Base-by-base conservation (phyloP, 2,888 invertebrate species). In the Pammene aurita region DNA sequence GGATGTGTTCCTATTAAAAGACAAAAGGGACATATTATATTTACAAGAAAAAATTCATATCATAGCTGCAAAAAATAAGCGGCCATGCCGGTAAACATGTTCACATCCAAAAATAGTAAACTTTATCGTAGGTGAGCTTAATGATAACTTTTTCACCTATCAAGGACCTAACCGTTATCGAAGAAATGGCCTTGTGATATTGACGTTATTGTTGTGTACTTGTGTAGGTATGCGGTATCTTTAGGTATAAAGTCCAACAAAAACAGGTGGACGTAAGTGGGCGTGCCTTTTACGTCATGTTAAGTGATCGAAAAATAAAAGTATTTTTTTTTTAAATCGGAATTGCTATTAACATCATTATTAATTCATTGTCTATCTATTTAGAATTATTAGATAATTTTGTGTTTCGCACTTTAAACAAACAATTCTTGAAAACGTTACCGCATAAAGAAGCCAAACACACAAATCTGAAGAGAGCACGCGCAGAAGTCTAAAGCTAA, bases 201-300 rank as follows among this genome's bases (percentile, higher is more conserved):
- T 46, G 42, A 66, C 60, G 52, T 41, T 16, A 7, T 16, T 35
- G 11, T 42, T 35, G 11, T 14, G 48, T 38, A 52, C 7, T 42
- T 35, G 11, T 14, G 48, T 38, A 52, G n/a, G 13, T 58, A 16
- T 48, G 57, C 41, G 26, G 7, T 38, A n/a, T 48, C 6, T 18
- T 7, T n/a, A 34, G 34, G 16, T n/a, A 26, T 38, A 26, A 26
- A 10, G 13, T 14, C 26, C 41, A 41, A 62, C 16, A 10, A 60
- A 66, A 58, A 67, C n/a, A 14, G 56, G 41, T 56, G 55, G 18
- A 10, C 10, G 44, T 34, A 14, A 48, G 56, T 42, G 50, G 61
- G 67, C 67, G 48, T 55, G 63, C 13, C 56, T 35, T 18, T 44
- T 58, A 44, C 57, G 50, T 63, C 52, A 68, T 34, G 16, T 10